phyloP scores from a whole-genome alignment of 2,888 invertebrate genomes.

The Drosophila subquinaria region DNA sequence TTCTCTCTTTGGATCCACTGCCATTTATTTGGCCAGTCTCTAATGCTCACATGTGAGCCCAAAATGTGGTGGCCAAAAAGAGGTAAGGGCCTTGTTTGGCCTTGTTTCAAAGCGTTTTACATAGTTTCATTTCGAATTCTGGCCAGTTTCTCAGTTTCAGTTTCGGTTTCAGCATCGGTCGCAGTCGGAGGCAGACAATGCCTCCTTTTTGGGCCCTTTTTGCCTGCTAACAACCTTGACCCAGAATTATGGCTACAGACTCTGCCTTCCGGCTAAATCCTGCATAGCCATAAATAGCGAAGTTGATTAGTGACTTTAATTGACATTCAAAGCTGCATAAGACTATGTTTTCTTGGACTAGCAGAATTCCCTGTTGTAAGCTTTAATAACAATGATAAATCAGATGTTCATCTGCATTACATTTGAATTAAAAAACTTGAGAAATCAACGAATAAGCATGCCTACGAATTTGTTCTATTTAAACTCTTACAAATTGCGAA shows the following conservation, averaged over 20 bases:
- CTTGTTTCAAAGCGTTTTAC: conserved; percentile 43
- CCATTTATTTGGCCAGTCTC: conserved; percentile 37
- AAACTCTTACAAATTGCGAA: too few relatives aligned
- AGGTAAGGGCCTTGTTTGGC: conserved; percentile 4
- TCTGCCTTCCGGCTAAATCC: conserved; percentile 24
- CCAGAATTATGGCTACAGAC: conserved; percentile 40
- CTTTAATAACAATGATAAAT: background rate
- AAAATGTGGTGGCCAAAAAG: background rate
- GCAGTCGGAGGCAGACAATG: conserved; percentile 42
- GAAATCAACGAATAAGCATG: too few relatives aligned
- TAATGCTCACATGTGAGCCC: conserved; percentile 36
- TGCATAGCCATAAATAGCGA: conserved; percentile 52
- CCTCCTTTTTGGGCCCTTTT: conserved; percentile 1
- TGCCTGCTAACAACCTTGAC: conserved; percentile 56
- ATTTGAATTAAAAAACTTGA: background rate
- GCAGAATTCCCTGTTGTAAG: background rate
- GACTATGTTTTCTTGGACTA: background rate
- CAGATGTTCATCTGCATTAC: background rate
- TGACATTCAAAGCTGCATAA: conserved; percentile 43
- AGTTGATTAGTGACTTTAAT: conserved; percentile 70
- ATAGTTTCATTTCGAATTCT: conserved; percentile 52
- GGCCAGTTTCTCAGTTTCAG: conserved; percentile 29
- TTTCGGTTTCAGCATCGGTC: background rate
- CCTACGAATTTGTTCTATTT: too few relatives aligned
- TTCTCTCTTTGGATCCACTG: conserved; percentile 20